Evolutionary conservation across 2,888 invertebrate genomes (phyloP), one percentile per base, ranked within the genome.

Genomic region (Sabatieria punctata): DNA sequence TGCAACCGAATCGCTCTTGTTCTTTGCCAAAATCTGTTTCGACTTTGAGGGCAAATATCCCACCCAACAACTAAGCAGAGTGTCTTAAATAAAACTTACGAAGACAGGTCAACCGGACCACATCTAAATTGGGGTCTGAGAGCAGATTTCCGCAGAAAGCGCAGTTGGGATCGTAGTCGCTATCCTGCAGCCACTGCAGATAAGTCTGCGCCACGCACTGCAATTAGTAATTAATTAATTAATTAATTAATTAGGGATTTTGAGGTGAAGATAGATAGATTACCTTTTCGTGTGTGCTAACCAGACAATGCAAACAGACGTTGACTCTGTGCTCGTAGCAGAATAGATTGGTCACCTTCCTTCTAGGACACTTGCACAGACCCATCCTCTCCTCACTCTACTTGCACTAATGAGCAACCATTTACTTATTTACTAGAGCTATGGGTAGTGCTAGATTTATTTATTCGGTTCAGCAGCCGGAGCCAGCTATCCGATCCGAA

Each of bases 151-250:
- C 78, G 68, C 97, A 97, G 48, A 97, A 72, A 58, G 79, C 78
- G 69, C 97, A 97, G 58, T 81, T 79, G 19, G 93, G 83, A 68
- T 85, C 84, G 71, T 86, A 97, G 69, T 95, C 93, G 65, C 88
- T 88, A 70, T 97, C 95, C 71, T 91, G 84, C n/a, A 97, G 74
- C 97, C 97, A 97, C 68, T 88, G 82, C 43, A 93, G 73, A 71
- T 97, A 97, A 0, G 93, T 93, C 70, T 93, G 89, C 47, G 97
- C 89, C 56, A 97, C 82, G 68, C 95, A 97, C 93, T 95, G n/a
- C n/a, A n/a, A n/a, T n/a, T n/a, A n/a, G n/a, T n/a, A n/a, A n/a
- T 70, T 19, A 46, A 21, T 26, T 22, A 21, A 22, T 21, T 23
- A 59, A 36, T 56, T 54, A 36, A 21, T 23, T 43, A 52, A 53